These are phyloP conservation scores for Apaloderma vittatum DNA, from an alignment of 2,113 vertebrate species.

Conservation along the genomic window DNA sequence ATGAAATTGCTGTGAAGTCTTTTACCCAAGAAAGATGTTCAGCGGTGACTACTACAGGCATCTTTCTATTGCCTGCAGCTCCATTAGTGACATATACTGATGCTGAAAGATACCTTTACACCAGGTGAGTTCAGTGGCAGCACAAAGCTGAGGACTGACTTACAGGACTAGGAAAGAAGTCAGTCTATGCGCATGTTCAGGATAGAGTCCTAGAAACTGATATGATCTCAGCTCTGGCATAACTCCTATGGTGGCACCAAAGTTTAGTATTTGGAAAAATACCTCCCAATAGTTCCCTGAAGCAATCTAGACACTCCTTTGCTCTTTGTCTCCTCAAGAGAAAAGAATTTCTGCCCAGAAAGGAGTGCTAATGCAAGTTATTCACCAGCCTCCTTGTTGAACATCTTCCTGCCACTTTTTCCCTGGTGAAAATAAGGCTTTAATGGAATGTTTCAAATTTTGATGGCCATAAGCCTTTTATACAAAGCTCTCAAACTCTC, in stretches of 20 bases:
- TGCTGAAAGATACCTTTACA: not conserved
- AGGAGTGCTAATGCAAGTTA: not conserved
- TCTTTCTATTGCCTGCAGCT: not conserved
- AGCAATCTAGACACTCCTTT: not conserved
- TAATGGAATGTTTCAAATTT: not conserved
- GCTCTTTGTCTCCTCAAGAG: not conserved
- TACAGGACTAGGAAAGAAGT: not conserved
- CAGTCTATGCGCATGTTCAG: not conserved
- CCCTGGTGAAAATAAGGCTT: not conserved
- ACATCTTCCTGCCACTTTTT: not conserved
- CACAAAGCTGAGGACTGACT: not conserved
- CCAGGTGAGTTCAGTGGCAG: not conserved
- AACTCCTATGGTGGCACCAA: not conserved
- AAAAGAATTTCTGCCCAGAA: not conserved
- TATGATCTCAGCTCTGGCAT: not conserved
- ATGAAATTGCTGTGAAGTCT: not conserved
- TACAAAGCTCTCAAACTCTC: not conserved
- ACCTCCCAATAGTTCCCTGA: not conserved
- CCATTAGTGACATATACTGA: rapidly evolving
- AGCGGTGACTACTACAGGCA: not conserved
- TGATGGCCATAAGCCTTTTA: not conserved
- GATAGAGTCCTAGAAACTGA: not conserved
- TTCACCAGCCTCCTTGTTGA: not conserved
- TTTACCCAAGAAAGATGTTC: not conserved
- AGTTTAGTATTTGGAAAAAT: not conserved